Base-by-base conservation (phyloP, 2,888 invertebrate genomes). In the Polydrusus cervinus region DNA sequence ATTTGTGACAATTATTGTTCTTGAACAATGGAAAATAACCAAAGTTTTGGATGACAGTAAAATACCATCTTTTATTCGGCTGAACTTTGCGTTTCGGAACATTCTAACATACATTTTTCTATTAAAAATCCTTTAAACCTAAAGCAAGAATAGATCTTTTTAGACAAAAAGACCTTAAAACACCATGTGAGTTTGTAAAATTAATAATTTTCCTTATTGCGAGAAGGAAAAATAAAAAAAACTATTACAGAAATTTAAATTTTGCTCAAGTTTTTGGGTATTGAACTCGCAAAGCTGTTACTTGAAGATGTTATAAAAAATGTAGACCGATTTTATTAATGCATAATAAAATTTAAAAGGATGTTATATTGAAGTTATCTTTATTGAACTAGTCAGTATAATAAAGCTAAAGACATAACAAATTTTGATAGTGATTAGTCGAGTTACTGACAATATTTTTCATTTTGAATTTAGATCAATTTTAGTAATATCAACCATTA, bases 381-480 rank as follows among this genome's bases (percentile, higher is more conserved):
- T 40, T 60, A 38, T 38, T 3, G 6, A 55, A 16, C 57, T 60
- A 60, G 57, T 60, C 57, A 60, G 55, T 34, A 34, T 34, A 9
- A n/a, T 34, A 60, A 60, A 60, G 18, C 7, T 34, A 34, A 34
- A 34, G 34, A 34, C 25, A 53, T 38, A 60, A 60, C 57, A 60
- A 60, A 60, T 38, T 38, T 18, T 38, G 38, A 38, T 60, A 18
- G 18, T 60, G 57, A 60, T 60, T 60, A 60, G 57, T 38, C 57
- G 38, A 60, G 64, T 16, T 30, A 62, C 43, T 62, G 43, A 49
- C 30, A 30, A 18, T 47, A n/a, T 62, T 62, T 30, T 13, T 62
- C 30, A 47, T 14, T 64, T 64, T 30, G 47, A 64, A 64, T 47
- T 49, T 64, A 64, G 49, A 14, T 30, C 20, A 20, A 62, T 45